These are phyloP conservation scores for Cotesia typhae DNA, from an alignment of 1,140 invertebrate species.

Conservation along the genomic window DNA sequence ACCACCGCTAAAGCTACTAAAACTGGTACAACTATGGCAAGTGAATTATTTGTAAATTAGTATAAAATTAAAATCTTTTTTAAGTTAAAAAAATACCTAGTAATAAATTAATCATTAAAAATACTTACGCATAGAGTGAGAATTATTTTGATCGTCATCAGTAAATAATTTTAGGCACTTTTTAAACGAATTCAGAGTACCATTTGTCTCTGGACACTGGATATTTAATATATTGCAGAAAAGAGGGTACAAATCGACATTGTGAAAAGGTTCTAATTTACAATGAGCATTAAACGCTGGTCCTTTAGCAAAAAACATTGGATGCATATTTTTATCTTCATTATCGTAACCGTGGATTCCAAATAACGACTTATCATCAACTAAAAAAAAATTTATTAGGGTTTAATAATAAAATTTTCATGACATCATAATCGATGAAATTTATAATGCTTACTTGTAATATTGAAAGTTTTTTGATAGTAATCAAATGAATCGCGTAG, in stretches of 20 bases:
- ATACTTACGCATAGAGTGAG: constrained; percentile 29
- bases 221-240: constrained; percentile 72
- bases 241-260: constrained; percentile 74
- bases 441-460: constrained; percentile 54
- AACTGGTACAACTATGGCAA: constrained; percentile 9
- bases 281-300: constrained; percentile 69
- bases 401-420: too few species aligned
- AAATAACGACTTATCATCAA: constrained; percentile 64
- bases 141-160: not conserved
- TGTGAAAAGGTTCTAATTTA: constrained; percentile 69
- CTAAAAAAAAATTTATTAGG: constrained; percentile 47
- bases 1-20: not conserved
- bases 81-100: too few species aligned
- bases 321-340: constrained; percentile 68
- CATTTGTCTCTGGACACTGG: constrained; percentile 63
- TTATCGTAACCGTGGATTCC: constrained; percentile 79
- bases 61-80: not conserved
- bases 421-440: too few species aligned
- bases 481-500: constrained; percentile 59
- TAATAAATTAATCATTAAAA: too few species aligned
- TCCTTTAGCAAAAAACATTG: constrained; percentile 76
- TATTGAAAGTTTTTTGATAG: constrained; percentile 64
- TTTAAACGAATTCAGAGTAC: constrained; percentile 55
- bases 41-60: not conserved
- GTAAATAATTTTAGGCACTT: constrained; percentile 47